Base-by-base conservation (phyloP, 1,140 invertebrate species). In the Oryctes rhinoceros region DNA sequence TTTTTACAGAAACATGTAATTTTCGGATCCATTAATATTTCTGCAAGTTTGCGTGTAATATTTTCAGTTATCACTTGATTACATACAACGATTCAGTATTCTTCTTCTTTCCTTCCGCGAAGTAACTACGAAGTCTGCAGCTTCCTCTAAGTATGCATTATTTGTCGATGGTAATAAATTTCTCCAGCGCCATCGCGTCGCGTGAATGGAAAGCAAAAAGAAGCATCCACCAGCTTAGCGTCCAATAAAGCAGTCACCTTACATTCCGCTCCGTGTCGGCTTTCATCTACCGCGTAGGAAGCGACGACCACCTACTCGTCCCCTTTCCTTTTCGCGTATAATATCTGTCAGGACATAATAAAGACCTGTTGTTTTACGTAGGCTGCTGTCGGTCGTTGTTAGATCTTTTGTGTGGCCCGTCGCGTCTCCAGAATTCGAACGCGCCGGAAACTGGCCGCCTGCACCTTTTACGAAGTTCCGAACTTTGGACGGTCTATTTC, bases 311-410 rank as follows among this genome's bases (percentile, higher is more conserved):
- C 15, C 65, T 15, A 7, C 24, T 24, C 13, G 6, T 7, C 53
- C 65, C 6, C 65, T 9, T 24, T 37, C 3, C 65, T 24, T 71
- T 71, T 71, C 20, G 11, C 11, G 65, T 24, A 71, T 71, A 71
- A 71, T 71, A 71, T 71, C 65, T 71, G 65, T 71, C 65, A 71
- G 65, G 35, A 71, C 24, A 37, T 71, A 71, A 71, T 71, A 71
- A 71, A 71, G 65, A 71, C 65, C 65, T 71, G 65, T 71, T 71
- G 65, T 71, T 71, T 71, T 71, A 71, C 20, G 53, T 44, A n/a
- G 53, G 53, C 53, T 13, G 65, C 20, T 37, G 65, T 71, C 65
- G 65, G 65, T 71, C 11, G 20, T 71, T 37, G 65, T 71, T 71
- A 71, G 35, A 71, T 71, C 65, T 35, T 71, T 71, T 71, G 65